Conservation (phyloP, 2,888 invertebrate species). For the Mythimna impura region DNA sequence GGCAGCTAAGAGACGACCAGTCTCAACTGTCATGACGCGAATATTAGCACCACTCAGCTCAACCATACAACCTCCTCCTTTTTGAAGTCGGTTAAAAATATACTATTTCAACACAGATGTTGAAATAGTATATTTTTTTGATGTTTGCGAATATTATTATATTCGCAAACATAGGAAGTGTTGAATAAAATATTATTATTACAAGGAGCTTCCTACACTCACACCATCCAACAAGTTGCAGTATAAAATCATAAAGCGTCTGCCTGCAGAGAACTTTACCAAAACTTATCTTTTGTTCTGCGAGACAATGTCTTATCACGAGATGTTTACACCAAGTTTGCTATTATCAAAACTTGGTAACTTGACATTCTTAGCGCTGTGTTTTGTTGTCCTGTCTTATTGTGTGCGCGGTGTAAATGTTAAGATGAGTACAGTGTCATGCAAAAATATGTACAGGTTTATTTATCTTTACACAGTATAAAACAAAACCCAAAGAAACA, state of each 20-base stretch:
- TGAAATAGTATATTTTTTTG: no score
- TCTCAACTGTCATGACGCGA: no score
- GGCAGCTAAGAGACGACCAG: no score
- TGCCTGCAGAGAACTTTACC: constrained; percentile 10
- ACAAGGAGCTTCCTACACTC: neutral
- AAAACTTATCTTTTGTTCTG: constrained; percentile 34
- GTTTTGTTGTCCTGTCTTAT: constrained; percentile 24
- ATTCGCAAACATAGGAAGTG: neutral
- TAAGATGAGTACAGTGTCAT: neutral
- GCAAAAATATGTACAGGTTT: neutral
- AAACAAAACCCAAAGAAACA: no score
- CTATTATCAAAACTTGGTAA: constrained; percentile 65
- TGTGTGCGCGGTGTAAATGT: constrained; percentile 25
- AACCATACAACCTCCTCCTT: no score
- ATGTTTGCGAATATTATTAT: no score
- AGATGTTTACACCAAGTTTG: constrained; percentile 63
- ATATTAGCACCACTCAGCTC: no score
- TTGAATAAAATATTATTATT: constrained; percentile 4
- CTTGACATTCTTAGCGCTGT: constrained; percentile 54
- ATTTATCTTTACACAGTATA: no score
- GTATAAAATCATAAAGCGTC: constrained; percentile 14
- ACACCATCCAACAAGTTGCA: neutral
- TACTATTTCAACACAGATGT: no score
- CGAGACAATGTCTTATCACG: constrained; percentile 63
- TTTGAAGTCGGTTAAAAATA: no score